Evolutionary conservation across 2,888 invertebrate species (phyloP).

Genomic region (Polydrusus pterygomalis): DNA sequence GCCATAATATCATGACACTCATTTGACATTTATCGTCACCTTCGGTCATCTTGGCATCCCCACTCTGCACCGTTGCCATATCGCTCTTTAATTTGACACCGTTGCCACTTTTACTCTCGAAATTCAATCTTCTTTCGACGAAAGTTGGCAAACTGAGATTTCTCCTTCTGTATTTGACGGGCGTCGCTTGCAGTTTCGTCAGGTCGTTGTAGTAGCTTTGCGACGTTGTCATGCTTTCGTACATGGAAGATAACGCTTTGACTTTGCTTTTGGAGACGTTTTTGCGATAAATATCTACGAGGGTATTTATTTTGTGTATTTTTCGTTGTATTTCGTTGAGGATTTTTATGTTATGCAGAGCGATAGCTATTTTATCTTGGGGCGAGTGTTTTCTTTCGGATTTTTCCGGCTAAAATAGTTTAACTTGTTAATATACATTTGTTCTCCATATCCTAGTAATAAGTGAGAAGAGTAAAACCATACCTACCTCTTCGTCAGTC

Average conservation of each 20-base stretch:
- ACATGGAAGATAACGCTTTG: conserved; percentile 81
- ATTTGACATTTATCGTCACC: conserved; percentile 24
- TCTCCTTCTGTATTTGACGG: conserved; percentile 76
- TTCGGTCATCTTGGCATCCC: conserved; percentile 23
- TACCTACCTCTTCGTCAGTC: conserved; percentile 32
- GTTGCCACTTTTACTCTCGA: conserved; percentile 42
- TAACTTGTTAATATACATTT: no score
- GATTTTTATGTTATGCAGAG: conserved; percentile 76
- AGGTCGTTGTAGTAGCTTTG: conserved; percentile 74
- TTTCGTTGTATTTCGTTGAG: conserved; percentile 81
- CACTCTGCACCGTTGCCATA: conserved; percentile 10
- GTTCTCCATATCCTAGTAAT: no score
- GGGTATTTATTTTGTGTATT: conserved; percentile 81
- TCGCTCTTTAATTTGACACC: conserved; percentile 15
- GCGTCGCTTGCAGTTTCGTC: conserved; percentile 72
- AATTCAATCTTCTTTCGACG: conserved; percentile 64
- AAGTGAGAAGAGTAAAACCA: neutral
- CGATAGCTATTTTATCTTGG: conserved; percentile 66
- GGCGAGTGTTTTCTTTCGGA: conserved; percentile 42
- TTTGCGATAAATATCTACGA: conserved; percentile 75
- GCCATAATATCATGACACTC: neutral
- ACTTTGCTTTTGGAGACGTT: conserved; percentile 83
- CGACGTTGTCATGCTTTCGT: conserved; percentile 78
- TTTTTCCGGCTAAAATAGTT: conserved; percentile 14
- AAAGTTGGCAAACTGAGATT: conserved; percentile 75